Evolutionary conservation across 1,140 invertebrate genomes (phyloP), one percentile per base, ranked within the genome.

Genomic region (Ceratosolen solmsi): DNA sequence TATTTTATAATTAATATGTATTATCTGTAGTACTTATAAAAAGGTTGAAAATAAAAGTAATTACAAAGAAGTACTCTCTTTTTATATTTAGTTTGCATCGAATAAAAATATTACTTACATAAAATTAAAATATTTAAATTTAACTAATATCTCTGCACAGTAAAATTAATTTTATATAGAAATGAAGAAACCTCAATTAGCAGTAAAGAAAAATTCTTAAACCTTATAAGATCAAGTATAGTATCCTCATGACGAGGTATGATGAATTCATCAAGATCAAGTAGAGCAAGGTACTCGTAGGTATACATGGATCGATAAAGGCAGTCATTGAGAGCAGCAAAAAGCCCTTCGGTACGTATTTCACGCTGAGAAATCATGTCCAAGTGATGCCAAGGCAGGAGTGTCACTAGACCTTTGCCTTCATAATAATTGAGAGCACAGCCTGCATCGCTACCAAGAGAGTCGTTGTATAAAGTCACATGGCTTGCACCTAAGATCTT

Each of bases 401-500:
- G 91, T 22, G 95, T 96, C 3, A 98, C 94, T 0, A 96, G 89
- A 5, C 96, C 95, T 82, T 87, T 87, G 30, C 78, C 85, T 83
- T 93, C 91, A 87, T 98, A 98, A 86, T 95, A 92, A 22, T 94
- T 92, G 54, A 99, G 92, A 22, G 97, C 93, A 87, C 96, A 97
- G 22, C 93, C 93, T 0, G 97, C 96, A 68, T 96, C 94, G 2
- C 92, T 88, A 9, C 97, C 96, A 38, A 98, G 92, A 0, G 97
- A 97, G 88, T 98, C 95, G 89, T 99, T 98, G 92, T 98, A 99
- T 88, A 99, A 95, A 38, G 96, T 96, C 88, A 99, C 97, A 88
- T 97, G 96, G 38, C 94, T 94, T 0, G 96, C 96, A 0, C 98
- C 98, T 72, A 99, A 91, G 25, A 99, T 89, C 11, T 94, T 93